A percentile compares a stretch with the other conserved stretches of the same genome.
Evolutionary conservation across 1,140 invertebrate species (phyloP).

Genomic region (Euglossa dilemma): DNA sequence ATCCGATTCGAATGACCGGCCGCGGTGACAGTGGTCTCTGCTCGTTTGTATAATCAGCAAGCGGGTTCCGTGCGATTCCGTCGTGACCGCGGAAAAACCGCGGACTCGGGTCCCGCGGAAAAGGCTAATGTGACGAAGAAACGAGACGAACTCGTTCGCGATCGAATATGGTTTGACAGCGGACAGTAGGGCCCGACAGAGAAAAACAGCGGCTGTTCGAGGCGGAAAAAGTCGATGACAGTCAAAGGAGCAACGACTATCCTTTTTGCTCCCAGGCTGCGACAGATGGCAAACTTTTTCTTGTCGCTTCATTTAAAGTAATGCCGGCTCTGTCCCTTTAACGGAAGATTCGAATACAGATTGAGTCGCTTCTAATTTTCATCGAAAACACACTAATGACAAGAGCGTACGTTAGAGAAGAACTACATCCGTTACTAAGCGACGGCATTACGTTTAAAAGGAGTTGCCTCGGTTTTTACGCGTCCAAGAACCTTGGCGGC

Average conservation of each 20-base stretch:
- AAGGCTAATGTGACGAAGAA: slow-evolving; percentile 66
- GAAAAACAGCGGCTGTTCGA: slow-evolving; percentile 48
- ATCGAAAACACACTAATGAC: slow-evolving; percentile 40
- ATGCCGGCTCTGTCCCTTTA: slow-evolving; percentile 23
- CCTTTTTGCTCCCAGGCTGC: slow-evolving; percentile 39
- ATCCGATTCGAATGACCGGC: slow-evolving; percentile 20
- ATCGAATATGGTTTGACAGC: slow-evolving; percentile 54
- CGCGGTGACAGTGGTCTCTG: not conserved
- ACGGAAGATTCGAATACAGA: slow-evolving; percentile 42
- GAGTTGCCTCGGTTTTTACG: slow-evolving; percentile 23
- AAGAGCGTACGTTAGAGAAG: slow-evolving; percentile 10
- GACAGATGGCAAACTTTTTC: slow-evolving; percentile 51
- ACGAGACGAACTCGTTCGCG: slow-evolving; percentile 52
- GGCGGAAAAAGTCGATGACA: slow-evolving; percentile 52
- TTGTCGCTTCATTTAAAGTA: slow-evolving; percentile 39
- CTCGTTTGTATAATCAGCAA: slow-evolving; percentile 56
- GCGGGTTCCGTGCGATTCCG: slow-evolving; percentile 27
- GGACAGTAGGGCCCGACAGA: slow-evolving; percentile 15
- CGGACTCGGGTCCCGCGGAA: slow-evolving; percentile 41
- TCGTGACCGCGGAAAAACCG: slow-evolving; percentile 53
- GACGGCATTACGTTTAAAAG: slow-evolving; percentile 9
- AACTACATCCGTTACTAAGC: slow-evolving; percentile 28
- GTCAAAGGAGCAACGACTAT: slow-evolving; percentile 46
- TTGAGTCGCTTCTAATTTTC: slow-evolving; percentile 51
- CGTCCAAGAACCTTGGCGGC: no score